Evolutionary conservation across 2,888 invertebrate genomes (phyloP), one percentile per base, ranked within the genome.

Genomic region (Dioctria rufipes): DNA sequence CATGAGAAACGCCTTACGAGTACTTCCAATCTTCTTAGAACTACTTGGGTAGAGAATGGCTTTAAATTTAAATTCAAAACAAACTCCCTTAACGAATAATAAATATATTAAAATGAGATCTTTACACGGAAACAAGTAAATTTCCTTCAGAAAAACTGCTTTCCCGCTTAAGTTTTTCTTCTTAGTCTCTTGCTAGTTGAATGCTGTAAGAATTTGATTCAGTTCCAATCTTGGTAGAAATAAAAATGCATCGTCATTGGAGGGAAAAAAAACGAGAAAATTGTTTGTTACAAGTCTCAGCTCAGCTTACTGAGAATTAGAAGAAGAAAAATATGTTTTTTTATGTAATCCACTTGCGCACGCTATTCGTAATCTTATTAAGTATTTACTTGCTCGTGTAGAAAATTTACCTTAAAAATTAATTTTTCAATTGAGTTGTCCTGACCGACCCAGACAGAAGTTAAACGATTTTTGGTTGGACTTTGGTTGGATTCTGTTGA

Each of bases 81-180:
- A 25, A 25, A 25, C 25, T 25, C 25, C 25, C 25, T 25, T 25
- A 25, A 25, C 25, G 25, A 65, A 40, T 69, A 61, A 61, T 39
- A n/a, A 69, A 51, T 69, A 11, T 69, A 69, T 69, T 43, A 11
- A 69, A 69, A 49, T 49, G 37, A 69, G 37, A 69, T 69, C 69
- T 69, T 69, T 39, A 39, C n/a, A 69, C 51, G 39, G 49, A 69
- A 69, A 9, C 49, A 11, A n/a, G 43, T 51, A 39, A 51, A 54
- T 69, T 69, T 69, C 51, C 69, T 51, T 39, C 25, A 69, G 39
- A 49, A 69, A 69, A 69, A 51, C 51, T 25, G 40, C 11, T 51
- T 49, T 69, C 37, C 25, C 51, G 13, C 46, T 13, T 9, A 8
- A 46, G 46, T 8, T 8, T 46, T 8, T 6, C 25, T 25, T 25